Conservation (phyloP, 1,140 invertebrate species). For the Drosophila neocordata region DNA sequence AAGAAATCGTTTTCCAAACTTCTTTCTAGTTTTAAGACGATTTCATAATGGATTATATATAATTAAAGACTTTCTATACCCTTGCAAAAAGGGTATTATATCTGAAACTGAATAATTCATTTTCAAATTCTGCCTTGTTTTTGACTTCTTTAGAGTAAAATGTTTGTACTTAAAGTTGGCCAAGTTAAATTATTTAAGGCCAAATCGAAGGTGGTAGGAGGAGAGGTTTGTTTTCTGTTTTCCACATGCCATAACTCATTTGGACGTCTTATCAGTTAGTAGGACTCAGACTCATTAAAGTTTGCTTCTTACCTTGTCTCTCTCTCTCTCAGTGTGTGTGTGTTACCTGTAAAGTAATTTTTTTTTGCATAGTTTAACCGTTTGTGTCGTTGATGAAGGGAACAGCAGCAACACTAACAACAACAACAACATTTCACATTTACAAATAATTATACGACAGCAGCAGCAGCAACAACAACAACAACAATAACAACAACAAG, state of each 20-base stretch:
- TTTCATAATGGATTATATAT: too few relatives aligned
- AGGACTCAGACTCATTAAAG: not conserved
- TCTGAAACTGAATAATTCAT: too few relatives aligned
- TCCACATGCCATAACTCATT: slow-evolving; percentile 8
- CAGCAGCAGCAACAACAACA: slow-evolving; percentile 7
- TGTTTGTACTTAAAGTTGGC: too few relatives aligned
- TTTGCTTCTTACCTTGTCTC: slow-evolving; percentile 3
- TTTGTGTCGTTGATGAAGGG: slow-evolving; percentile 35
- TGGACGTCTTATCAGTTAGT: not conserved
- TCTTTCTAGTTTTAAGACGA: too few relatives aligned
- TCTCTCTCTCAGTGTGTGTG: not conserved
- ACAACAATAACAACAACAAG: slow-evolving; percentile 24
- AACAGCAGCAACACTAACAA: slow-evolving; percentile 11
- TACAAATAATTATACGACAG: slow-evolving; percentile 43
- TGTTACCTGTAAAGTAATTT: slow-evolving; percentile 4
- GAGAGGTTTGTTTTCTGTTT: not conserved
- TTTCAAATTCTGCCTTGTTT: too few relatives aligned
- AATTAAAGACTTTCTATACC: too few relatives aligned
- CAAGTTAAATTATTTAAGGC: too few relatives aligned
- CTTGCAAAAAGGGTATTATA: too few relatives aligned
- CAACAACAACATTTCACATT: slow-evolving; percentile 25
- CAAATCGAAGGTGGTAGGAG: not conserved
- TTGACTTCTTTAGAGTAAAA: too few relatives aligned
- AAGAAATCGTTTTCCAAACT: too few relatives aligned
- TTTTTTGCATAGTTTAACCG: slow-evolving; percentile 25